Percentiles rank a stretch among this genome's conserved stretches.
phyloP scores from a whole-genome alignment of 1,140 invertebrate species.

The Branchinecta lindahli region DNA sequence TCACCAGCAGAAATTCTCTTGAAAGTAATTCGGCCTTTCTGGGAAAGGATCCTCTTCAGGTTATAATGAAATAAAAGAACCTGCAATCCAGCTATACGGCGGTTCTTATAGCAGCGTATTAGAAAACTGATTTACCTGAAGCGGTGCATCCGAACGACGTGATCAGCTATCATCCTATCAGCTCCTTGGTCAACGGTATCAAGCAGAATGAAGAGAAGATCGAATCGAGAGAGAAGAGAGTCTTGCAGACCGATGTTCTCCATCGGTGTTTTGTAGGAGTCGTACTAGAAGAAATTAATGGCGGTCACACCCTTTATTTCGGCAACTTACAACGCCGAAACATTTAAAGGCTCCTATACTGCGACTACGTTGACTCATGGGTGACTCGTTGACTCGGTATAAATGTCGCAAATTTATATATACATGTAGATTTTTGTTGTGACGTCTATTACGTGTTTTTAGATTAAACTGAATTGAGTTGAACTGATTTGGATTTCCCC shows the following conservation, averaged over 20 bases:
- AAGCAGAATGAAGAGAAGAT: constrained; percentile 92
- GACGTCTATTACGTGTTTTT: too few relatives aligned
- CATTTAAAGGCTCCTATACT: constrained; percentile 12
- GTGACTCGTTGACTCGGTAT: neutral
- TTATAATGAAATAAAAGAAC: too few relatives aligned
- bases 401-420: neutral
- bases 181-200: constrained; percentile 78
- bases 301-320: constrained; percentile 6
- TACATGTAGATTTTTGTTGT: too few relatives aligned
- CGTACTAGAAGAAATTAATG: constrained; percentile 51
- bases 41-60: too few relatives aligned
- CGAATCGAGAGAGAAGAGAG: constrained; percentile 94
- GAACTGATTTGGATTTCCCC: too few relatives aligned
- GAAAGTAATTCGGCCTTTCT: too few relatives aligned
- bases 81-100: too few relatives aligned
- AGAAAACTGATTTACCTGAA: constrained; percentile 43
- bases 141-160: constrained; percentile 92
- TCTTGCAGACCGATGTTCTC: constrained; percentile 98
- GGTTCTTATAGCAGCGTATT: too few relatives aligned
- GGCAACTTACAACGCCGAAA: neutral
- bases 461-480: too few relatives aligned
- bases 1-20: too few relatives aligned
- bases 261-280: constrained; percentile 98
- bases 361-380: neutral
- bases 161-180: constrained; percentile 84